These are phyloP conservation scores for Melanerpes formicivorus DNA, from an alignment of 2,113 vertebrate species.

Conservation along the genomic window DNA sequence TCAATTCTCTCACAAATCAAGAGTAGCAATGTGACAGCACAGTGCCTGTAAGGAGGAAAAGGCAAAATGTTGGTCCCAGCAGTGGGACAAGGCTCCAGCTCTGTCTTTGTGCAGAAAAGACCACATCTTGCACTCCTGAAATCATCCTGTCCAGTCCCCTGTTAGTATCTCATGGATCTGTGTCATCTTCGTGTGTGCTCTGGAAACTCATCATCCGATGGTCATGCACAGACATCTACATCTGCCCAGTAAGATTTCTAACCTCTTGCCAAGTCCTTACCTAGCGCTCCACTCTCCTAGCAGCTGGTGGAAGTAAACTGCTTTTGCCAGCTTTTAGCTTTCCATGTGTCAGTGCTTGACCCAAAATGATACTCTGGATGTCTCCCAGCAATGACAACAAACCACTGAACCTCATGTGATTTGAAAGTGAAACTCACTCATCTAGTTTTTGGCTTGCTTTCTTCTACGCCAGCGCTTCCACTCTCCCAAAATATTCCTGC, in stretches of 20 bases:
- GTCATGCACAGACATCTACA: neutral
- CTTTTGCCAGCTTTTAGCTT: neutral
- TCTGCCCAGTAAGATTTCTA: neutral
- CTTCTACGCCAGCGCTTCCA: neutral
- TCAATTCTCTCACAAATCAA: neutral
- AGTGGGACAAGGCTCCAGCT: neutral
- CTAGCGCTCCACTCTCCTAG: neutral
- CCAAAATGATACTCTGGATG: neutral
- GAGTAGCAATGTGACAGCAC: neutral
- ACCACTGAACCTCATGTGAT: slow-evolving; percentile 16
- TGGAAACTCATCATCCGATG: neutral
- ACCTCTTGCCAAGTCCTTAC: neutral
- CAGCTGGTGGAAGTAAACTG: neutral
- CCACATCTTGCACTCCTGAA: neutral
- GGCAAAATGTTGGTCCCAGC: fast-evolving
- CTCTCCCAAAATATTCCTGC: neutral
- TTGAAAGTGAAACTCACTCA: neutral
- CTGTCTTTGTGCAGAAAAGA: neutral
- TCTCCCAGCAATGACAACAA: neutral
- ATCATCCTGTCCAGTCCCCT: neutral
- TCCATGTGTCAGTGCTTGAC: neutral
- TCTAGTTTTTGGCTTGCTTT: neutral
- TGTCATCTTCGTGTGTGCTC: neutral
- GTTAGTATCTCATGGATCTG: neutral
- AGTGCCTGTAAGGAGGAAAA: neutral